Base-by-base conservation (phyloP, 2,797 vertebrate species). In the Nyctibius grandis region DNA sequence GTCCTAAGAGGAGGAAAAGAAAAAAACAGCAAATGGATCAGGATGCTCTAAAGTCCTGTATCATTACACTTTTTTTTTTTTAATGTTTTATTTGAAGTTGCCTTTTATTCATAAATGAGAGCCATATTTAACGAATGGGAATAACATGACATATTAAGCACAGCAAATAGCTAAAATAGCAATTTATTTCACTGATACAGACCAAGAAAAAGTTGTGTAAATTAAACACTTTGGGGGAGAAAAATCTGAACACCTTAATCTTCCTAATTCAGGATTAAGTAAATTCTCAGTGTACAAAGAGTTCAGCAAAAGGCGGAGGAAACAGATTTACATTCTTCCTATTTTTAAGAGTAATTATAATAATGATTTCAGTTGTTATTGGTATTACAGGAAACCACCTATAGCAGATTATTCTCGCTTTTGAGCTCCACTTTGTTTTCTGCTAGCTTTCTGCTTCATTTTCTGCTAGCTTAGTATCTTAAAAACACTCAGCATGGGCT, bases 1-100 rank as follows among this genome's bases (percentile, higher is more conserved):
- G 99, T 92, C 99, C 99, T 99, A 97, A 31, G n/a, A 92, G 50
- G 31, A 88, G 25, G 38, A 91, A 88, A 90, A 82, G 56, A 77
- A 82, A 87, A 82, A 42, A 40, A 15, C 20, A 72, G n/a, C 19
- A 89, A 79, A 87, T 80, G 83, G 95, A 95, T 95, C 82, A 90
- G 78, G 86, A 85, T 73, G 75, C 45, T 86, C 78, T 77, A 11
- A 59, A 83, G 60, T 68, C 26, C 22, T 56, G 19, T 14, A 47
- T 29, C 36, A 68, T 3, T 70, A 48, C 33, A 69, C 9, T 10
- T 2, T 33, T n/a, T 33, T n/a, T 65, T 47, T n/a, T 26, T 36
- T 1, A 8, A 25, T 40, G 36, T 50, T 34, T 50, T 56, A 68
- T 60, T 42, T 89, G 16, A 70, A 65, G 31, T 42, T 82, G 47